Evolutionary conservation across 2,797 vertebrate species (phyloP).

Genomic region (Nyctalus aviator): DNA sequence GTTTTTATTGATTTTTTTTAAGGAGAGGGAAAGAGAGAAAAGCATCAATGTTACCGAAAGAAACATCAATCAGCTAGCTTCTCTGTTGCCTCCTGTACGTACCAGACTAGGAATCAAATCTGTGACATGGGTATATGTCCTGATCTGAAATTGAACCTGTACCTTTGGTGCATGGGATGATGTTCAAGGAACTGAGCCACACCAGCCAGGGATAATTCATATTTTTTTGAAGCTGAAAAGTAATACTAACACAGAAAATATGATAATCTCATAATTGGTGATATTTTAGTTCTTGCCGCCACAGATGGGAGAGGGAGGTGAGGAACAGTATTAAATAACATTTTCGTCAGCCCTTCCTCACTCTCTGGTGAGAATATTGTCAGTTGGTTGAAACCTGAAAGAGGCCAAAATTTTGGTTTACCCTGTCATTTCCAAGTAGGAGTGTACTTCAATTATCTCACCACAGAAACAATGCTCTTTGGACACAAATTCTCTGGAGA

Average conservation of each 20-base stretch:
- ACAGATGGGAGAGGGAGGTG: background rate
- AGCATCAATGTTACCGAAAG: background rate
- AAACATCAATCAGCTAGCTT: background rate
- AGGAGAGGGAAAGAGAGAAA: too few relatives aligned
- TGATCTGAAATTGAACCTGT: background rate
- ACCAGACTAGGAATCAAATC: background rate
- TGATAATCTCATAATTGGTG: background rate
- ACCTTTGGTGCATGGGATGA: background rate
- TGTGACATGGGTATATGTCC: background rate
- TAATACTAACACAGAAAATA: conserved; percentile 14
- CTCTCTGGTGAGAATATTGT: background rate
- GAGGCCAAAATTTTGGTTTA: background rate
- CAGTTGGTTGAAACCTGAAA: background rate
- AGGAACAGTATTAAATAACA: background rate
- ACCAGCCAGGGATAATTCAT: background rate
- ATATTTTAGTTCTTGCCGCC: conserved; percentile 1
- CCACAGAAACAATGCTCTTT: background rate
- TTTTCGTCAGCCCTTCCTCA: background rate
- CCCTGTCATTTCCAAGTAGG: background rate
- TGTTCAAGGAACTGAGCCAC: background rate
- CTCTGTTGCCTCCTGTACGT: background rate
- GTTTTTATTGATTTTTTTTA: too few relatives aligned
- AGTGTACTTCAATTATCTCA: background rate
- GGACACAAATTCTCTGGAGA: conserved; percentile 20
- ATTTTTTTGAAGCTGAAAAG: conserved; percentile 19